Evolutionary conservation across 2,888 invertebrate species (phyloP), one percentile per base, ranked within the genome.

Genomic region (Leucophora obtusa): DNA sequence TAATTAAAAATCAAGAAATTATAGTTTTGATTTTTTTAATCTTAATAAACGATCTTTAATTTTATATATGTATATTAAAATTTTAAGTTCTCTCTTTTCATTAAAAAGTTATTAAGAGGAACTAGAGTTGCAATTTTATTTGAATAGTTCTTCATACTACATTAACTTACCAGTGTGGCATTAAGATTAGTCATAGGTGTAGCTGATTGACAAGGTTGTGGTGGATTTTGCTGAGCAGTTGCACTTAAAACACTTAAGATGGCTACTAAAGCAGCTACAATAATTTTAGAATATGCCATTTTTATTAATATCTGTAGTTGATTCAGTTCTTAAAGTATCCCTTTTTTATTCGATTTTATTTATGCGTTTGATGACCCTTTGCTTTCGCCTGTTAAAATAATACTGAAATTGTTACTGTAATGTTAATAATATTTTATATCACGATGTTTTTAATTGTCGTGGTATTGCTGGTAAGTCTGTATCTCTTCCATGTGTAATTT

Each of bases 341-440:
- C 50, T 51, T 17, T 11, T n/a, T 1, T 11, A 17, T 69, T 63
- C 56, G 53, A 24, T 17, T n/a, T 6, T 33, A 5, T 33, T 11
- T 47, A 3, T 10, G 43, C 10, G 28, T 47, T 62, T 28, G 47
- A 9, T 51, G 53, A 38, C 35, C 69, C 65, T 54, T 47, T 54
- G 65, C 63, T 63, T 53, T 72, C 47, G 72, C 58, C 51, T 59
- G 53, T 43, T 11, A 51, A 69, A 71, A 6, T 70, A 51, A 18
- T 43, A 81, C 77, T 81, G 73, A 73, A 70, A 58, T 51, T 51
- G 14, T 33, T n/a, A 47, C 4, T 51, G 10, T 14, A 62, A n/a
- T 43, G 43, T 66, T 66, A 70, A 47, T 74, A 56, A 73, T 73
- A 77, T 66, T 81, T 81, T 77, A 81, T 77, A 73, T 73, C 53